These are phyloP conservation scores for Takifugu flavidus DNA, from an alignment of 2,113 vertebrate species.

Conservation along the genomic window DNA sequence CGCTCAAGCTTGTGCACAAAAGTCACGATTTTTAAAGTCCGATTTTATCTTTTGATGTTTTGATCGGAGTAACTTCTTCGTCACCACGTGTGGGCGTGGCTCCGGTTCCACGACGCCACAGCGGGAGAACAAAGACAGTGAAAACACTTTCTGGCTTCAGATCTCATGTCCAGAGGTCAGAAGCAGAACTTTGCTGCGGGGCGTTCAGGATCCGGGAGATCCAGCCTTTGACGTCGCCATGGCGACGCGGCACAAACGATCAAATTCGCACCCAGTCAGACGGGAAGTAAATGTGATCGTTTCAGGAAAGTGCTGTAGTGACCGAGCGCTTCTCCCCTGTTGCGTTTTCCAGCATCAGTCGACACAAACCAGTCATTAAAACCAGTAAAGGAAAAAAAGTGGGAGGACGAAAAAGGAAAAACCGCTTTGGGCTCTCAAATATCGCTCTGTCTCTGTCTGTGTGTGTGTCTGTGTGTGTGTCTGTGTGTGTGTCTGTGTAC, in stretches of 20 bases:
- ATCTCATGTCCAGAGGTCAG: neutral
- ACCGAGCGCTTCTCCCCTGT: constrained; percentile 9
- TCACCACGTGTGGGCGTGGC: too few relatives aligned
- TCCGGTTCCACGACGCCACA: too few relatives aligned
- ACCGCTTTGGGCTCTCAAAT: constrained; percentile 37
- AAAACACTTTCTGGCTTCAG: neutral
- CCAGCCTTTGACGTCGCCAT: constrained; percentile 3
- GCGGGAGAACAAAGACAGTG: neutral
- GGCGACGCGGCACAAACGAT: constrained; percentile 11
- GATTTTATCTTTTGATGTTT: too few relatives aligned
- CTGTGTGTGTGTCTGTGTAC: neutral
- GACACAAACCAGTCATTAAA: neutral
- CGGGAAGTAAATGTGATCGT: constrained; percentile 8
- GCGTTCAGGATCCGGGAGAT: too few relatives aligned
- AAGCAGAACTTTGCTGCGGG: neutral
- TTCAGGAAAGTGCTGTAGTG: constrained; percentile 45
- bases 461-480: too few relatives aligned
- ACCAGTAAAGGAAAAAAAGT: neutral
- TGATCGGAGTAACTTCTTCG: too few relatives aligned
- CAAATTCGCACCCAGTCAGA: neutral
- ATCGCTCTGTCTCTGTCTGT: neutral
- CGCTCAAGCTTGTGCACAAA: too few relatives aligned
- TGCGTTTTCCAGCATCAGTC: neutral
- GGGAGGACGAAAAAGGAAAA: constrained; percentile 1
- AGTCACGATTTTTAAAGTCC: too few relatives aligned